Base-by-base conservation (phyloP, 2,888 invertebrate species). In the Plebejus argus region DNA sequence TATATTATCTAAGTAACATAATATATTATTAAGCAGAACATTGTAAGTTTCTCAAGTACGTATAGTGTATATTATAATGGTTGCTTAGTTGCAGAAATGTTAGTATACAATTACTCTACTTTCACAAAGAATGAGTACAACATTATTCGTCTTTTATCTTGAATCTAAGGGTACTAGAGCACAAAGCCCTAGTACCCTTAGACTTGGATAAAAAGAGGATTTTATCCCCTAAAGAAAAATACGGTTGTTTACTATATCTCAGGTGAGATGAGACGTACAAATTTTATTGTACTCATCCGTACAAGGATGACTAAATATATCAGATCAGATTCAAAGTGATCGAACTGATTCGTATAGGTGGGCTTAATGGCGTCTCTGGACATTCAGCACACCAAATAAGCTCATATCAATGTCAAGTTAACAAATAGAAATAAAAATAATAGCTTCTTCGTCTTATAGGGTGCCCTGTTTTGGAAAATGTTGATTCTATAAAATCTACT, bases 401-500 rank as follows among this genome's bases (percentile, higher is more conserved):
- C 83, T 81, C 81, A 79, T 81, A 81, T 83, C 87, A 91, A 92
- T 89, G 89, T 85, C 89, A 89, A 82, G 85, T 84, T 85, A 87
- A 89, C 88, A 87, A 88, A 88, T 77, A 80, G 74, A 80, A 81
- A 56, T 76, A 70, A 80, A 81, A 87, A 86, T 91, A 92, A 93
- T 93, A 84, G 87, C 91, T 92, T 92, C 92, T 90, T 89, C 85
- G 87, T 86, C 87, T 85, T 89, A 86, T 87, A 86, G 85, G 84
- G 86, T 83, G 82, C 83, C 86, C 84, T 84, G 86, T 86, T 90
- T 90, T 87, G 80, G 90, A 87, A 84, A 86, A 89, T 86, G 86
- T 87, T 84, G 86, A 83, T 85, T 86, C 87, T 93, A 93, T 93
- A 93, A 89, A 92, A 89, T 90, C 88, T 86, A 85, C 83, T 82